These are phyloP conservation scores for Glyptemys insculpta DNA, from an alignment of 2,797 vertebrate genomes.

Conservation along the genomic window DNA sequence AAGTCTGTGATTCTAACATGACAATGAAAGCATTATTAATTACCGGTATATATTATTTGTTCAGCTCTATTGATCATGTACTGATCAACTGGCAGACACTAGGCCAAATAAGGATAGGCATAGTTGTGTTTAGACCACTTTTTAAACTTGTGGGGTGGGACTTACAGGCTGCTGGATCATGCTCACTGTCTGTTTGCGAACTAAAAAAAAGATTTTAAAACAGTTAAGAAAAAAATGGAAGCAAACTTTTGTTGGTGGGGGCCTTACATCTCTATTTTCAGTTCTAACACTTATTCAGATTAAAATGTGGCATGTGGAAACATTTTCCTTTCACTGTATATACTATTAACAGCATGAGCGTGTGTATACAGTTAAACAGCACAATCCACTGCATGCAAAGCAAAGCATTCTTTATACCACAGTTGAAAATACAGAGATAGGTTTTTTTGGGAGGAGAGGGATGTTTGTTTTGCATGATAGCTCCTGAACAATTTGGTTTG, in stretches of 20 bases:
- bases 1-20: neutral
- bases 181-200: conserved; percentile 6
- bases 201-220: neutral
- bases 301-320: conserved; percentile 62
- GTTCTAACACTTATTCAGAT: conserved; percentile 36
- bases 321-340: conserved; percentile 71
- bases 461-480: conserved; percentile 44
- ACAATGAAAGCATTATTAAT: conserved; percentile 69
- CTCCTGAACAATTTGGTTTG: conserved; percentile 34
- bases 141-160: conserved; percentile 46
- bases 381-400: conserved; percentile 42
- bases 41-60: conserved; percentile 60
- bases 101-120: conserved; percentile 70
- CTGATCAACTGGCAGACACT: conserved; percentile 61
- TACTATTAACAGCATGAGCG: conserved; percentile 69
- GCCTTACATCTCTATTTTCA: conserved; percentile 57
- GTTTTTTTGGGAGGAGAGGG: neutral
- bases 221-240: neutral
- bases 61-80: conserved; percentile 37
- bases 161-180: conserved; percentile 35
- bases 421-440: conserved; percentile 52
- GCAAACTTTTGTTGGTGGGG: neutral
- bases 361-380: conserved; percentile 69
- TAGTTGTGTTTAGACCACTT: conserved; percentile 26
- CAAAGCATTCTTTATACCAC: conserved; percentile 53